Percentiles rank a stretch among this genome's conserved stretches.
These are phyloP conservation scores for Argopecten irradians DNA, from an alignment of 1,140 invertebrate species.

Conservation along the genomic window DNA sequence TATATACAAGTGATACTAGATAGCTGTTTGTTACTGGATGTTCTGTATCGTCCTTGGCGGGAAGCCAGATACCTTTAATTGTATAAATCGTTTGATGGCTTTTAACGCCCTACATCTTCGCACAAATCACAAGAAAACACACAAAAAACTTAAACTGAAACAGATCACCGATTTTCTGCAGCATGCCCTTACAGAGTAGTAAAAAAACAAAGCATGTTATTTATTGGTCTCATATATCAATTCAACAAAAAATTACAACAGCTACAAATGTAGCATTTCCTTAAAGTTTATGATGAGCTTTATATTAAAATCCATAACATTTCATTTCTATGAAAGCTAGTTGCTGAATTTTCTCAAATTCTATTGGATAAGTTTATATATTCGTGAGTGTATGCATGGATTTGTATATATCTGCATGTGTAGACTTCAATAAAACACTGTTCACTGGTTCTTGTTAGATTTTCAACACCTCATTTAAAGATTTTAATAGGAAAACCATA, in stretches of 20 bases:
- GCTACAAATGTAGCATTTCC: not conserved
- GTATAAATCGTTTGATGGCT: not conserved
- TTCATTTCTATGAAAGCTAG: not conserved
- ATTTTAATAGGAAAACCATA: not conserved
- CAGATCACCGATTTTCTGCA: not conserved
- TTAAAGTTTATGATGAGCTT: not conserved
- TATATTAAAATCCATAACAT: not conserved
- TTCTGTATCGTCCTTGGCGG: not conserved
- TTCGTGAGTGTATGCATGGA: not conserved
- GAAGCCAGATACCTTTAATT: not conserved
- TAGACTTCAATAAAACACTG: not conserved
- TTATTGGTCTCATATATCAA: not conserved
- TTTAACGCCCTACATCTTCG: not conserved
- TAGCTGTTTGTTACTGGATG: not conserved
- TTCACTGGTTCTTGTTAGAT: not conserved
- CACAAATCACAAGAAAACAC: not conserved
- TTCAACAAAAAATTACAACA: not conserved
- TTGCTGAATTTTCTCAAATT: not conserved
- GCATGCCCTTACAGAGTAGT: not conserved
- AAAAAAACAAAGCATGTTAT: not conserved
- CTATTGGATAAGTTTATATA: not conserved
- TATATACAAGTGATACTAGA: not conserved
- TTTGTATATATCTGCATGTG: too few relatives aligned
- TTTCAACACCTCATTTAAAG: not conserved
- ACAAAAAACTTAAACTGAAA: not conserved